phyloP scores from a whole-genome alignment of 2,888 invertebrate species.

The Pteria penguin region DNA sequence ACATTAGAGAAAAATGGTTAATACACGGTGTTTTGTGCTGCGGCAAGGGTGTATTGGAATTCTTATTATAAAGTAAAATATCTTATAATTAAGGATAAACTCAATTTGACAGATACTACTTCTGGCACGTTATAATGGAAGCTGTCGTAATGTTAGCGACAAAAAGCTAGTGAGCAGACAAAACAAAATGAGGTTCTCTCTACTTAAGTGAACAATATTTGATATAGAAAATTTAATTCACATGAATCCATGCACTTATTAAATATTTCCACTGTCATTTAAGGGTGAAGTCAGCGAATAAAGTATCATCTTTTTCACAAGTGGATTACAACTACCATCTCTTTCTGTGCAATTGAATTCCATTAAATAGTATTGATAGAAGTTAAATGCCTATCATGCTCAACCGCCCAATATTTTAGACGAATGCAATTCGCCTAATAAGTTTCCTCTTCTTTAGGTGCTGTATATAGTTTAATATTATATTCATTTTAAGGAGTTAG shows the following conservation, averaged over 20 bases:
- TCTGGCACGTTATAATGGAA: not conserved
- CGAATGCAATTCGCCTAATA: too few species aligned
- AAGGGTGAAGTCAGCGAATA: too few species aligned
- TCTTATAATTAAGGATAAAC: not conserved
- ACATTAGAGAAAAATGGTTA: not conserved
- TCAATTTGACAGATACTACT: not conserved
- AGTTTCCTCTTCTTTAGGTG: too few species aligned
- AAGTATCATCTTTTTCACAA: too few species aligned
- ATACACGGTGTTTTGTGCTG: not conserved
- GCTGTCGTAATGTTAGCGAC: not conserved
- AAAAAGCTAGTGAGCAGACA: not conserved
- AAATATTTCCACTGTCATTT: too few species aligned
- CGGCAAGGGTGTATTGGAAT: not conserved
- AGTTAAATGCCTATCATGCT: too few species aligned
- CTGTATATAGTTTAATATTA: too few species aligned
- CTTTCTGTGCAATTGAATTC: too few species aligned
- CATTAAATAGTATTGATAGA: too few species aligned
- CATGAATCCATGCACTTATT: slow-evolving; percentile 29
- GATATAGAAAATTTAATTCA: slow-evolving; percentile 25
- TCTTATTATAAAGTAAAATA: not conserved
- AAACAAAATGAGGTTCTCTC: slow-evolving; percentile 5
- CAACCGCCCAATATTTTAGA: too few species aligned
- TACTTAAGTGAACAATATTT: slow-evolving; percentile 25
- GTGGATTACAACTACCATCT: too few species aligned
- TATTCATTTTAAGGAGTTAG: too few species aligned